Evolutionary conservation across 2,888 invertebrate genomes (phyloP), one percentile per base, ranked within the genome.

Genomic region (Lottia gigantea): DNA sequence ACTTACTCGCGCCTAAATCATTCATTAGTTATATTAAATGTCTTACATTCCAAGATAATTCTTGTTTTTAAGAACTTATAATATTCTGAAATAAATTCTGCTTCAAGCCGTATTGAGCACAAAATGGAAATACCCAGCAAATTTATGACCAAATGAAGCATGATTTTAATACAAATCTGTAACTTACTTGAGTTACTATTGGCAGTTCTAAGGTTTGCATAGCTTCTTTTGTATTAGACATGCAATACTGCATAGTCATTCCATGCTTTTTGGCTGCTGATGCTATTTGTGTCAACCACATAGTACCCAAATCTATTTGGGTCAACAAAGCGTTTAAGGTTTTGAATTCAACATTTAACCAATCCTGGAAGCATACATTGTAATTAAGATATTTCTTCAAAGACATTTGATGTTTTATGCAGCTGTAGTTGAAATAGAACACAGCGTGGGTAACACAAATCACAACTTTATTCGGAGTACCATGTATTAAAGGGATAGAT

Each of bases 191-290:
- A 23, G 85, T 83, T 11, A 85, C 86, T 11, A 74, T 75, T 0
- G 83, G 79, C 16, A 83, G 77, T 67, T 80, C 76, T 14, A 85
- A 70, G 26, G 80, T 80, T 71, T 83, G 80, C 45, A 84, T 68
- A 12, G 82, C 78, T 65, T 84, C 82, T 62, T 85, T 71, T 0
- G 82, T 69, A 16, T 81, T 74, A 1, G 85, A 77, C 85, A 85
- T 86, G 71, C 86, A 86, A 71, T 86, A 86, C 78, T 87, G 87
- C 14, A 87, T 80, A 46, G 76, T 79, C 12, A 86, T 70, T 8
- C 77, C 78, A 12, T 72, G 68, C 16, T 77, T 74, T 31, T 70
- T 49, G 1, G 87, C 86, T 7, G 82, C 85, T 14, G 70, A 68
- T 0, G 81, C 85, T 86, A 86, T 86, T 72, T 82, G 78, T 23